A percentile compares a stretch with the other conserved stretches of the same genome.
Conservation (phyloP, 2,113 vertebrate species). For the Limnothrissa miodon region DNA sequence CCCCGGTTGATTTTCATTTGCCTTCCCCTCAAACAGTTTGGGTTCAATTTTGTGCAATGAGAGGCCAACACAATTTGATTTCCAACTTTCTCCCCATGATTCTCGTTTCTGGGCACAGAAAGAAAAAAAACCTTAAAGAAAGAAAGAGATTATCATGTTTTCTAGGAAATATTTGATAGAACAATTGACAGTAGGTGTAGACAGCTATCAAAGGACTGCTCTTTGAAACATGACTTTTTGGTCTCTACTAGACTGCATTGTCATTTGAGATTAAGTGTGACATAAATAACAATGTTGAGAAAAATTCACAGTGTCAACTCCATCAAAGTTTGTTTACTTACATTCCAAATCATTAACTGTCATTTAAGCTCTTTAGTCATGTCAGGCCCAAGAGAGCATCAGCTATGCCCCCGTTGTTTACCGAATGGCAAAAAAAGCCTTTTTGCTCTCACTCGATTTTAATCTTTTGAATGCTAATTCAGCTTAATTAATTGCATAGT, state of each 20-base stretch:
- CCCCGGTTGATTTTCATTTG: background rate
- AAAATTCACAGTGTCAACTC: conserved; percentile 25
- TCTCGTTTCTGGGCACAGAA: background rate
- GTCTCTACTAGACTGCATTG: conserved; percentile 6
- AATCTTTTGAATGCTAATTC: conserved; percentile 29
- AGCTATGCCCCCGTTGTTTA: conserved; percentile 32
- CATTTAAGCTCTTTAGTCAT: conserved; percentile 56
- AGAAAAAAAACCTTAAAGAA: background rate
- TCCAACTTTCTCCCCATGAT: background rate
- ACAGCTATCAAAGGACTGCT: background rate
- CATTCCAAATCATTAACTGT: conserved; percentile 49
- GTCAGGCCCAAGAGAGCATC: conserved; percentile 48
- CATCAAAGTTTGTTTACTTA: conserved; percentile 13
- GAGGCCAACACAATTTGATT: background rate
- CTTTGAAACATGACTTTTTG: conserved; percentile 1
- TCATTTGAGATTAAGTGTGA: conserved; percentile 27
- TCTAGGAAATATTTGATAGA: background rate
- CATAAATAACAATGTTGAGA: background rate
- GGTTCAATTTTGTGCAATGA: background rate
- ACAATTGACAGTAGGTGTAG: background rate
- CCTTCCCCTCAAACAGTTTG: background rate
- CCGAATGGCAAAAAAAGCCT: conserved; percentile 26
- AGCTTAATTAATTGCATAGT: background rate
- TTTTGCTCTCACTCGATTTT: conserved; percentile 45
- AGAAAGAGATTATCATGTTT: too few species aligned